These are phyloP conservation scores for Pterois miles DNA, from an alignment of 2,797 vertebrate genomes.

Conservation along the genomic window DNA sequence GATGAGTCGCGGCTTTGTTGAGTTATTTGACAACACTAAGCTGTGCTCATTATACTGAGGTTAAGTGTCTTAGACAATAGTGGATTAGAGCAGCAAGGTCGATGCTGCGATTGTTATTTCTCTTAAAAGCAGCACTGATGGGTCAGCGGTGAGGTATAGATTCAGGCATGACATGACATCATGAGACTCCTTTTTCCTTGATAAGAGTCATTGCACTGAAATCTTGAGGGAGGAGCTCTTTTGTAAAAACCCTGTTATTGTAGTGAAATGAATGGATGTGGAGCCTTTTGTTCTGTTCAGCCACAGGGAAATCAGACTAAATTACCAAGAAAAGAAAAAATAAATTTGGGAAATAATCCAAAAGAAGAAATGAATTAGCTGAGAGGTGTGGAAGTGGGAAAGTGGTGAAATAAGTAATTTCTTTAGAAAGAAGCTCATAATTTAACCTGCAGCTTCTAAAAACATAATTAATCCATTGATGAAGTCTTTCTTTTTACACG, in stretches of 20 bases:
- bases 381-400: constrained; percentile 12
- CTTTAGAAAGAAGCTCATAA: constrained; percentile 9
- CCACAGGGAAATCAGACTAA: constrained; percentile 18
- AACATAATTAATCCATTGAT: constrained; percentile 23
- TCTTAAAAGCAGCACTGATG: constrained; percentile 17
- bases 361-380: constrained; percentile 4
- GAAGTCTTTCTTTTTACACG: neutral
- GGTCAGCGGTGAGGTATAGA: constrained; percentile 29
- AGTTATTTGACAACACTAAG: constrained; percentile 14
- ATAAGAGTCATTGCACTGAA: constrained; percentile 38
- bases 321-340: constrained; percentile 24
- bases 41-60: constrained; percentile 40
- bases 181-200: constrained; percentile 20
- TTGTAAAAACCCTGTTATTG: constrained; percentile 31
- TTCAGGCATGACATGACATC: constrained; percentile 48
- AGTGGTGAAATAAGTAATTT: constrained; percentile 13
- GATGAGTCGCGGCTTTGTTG: constrained; percentile 26
- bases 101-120: constrained; percentile 20
- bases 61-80: constrained; percentile 35
- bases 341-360: constrained; percentile 12
- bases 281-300: constrained; percentile 54
- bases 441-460: constrained; percentile 26
- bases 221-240: constrained; percentile 23
- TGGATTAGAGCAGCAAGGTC: constrained; percentile 15
- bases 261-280: constrained; percentile 9